Conservation (phyloP, 2,113 vertebrate genomes). For the Pygoscelis antarcticus region DNA sequence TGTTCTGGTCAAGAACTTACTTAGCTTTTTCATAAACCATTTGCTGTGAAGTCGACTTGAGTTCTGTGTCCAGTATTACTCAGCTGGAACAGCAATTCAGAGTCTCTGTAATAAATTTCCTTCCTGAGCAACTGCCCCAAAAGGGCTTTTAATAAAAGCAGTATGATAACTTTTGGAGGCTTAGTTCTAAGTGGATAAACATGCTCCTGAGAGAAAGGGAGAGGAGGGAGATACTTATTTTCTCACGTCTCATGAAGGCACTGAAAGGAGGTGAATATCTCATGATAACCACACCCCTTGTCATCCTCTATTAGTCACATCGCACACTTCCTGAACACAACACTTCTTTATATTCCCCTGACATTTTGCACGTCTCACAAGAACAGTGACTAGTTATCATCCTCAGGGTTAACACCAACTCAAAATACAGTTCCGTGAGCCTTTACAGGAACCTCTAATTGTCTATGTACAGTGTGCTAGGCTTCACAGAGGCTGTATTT, state of each 20-base stretch:
- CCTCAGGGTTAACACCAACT: slow-evolving; percentile 28
- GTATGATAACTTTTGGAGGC: slow-evolving; percentile 1
- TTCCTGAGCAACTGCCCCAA: slow-evolving; percentile 25
- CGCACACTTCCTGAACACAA: slow-evolving; percentile 66
- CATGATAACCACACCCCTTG: slow-evolving; percentile 74
- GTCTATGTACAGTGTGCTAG: not conserved
- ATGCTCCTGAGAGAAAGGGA: slow-evolving; percentile 29
- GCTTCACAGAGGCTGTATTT: slow-evolving; percentile 6
- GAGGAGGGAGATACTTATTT: slow-evolving; percentile 22
- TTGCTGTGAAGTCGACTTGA: not conserved
- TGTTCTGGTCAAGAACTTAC: not conserved
- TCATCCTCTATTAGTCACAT: slow-evolving; percentile 76
- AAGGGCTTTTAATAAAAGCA: not conserved
- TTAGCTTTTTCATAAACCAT: not conserved
- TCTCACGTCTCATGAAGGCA: slow-evolving; percentile 49
- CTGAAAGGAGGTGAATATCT: slow-evolving; percentile 63
- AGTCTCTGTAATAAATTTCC: not conserved
- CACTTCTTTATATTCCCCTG: slow-evolving; percentile 67
- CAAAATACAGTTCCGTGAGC: slow-evolving; percentile 31
- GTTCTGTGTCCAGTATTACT: not conserved
- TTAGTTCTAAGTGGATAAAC: slow-evolving; percentile 38
- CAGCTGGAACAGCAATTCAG: not conserved
- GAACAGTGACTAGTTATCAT: slow-evolving; percentile 47
- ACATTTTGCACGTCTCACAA: slow-evolving; percentile 74
- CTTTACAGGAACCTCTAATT: slow-evolving; percentile 39